phyloP scores from a whole-genome alignment of 2,888 invertebrate species.

The Nezara viridula region DNA sequence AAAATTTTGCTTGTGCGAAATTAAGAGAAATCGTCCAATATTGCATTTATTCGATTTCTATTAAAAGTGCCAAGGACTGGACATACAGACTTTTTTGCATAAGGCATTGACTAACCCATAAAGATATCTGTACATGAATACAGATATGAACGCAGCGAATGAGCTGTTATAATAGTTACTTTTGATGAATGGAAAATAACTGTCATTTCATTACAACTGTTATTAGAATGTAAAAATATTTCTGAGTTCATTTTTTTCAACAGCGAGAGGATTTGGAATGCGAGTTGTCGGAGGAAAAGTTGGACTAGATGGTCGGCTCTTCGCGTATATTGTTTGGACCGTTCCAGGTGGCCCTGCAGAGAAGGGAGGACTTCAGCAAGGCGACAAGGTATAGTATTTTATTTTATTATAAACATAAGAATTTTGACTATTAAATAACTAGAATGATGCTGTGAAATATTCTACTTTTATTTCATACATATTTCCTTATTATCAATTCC shows the following conservation, averaged over 20 bases:
- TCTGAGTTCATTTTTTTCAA: constrained; percentile 64
- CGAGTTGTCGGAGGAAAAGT: constrained; percentile 93
- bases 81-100: no score
- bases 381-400: constrained; percentile 79
- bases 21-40: no score
- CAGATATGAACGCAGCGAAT: not conserved
- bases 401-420: not conserved
- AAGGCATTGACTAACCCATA: no score
- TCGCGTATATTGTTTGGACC: constrained; percentile 93
- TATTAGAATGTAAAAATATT: not conserved
- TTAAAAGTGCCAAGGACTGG: no score
- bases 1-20: no score
- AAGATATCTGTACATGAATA: no score
- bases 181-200: no score
- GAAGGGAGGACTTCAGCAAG: constrained; percentile 88
- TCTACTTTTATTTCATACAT: no score
- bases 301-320: constrained; percentile 86
- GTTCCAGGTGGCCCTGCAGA: constrained; percentile 93
- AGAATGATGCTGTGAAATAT: no score
- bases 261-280: constrained; percentile 94
- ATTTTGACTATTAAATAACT: not conserved
- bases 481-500: no score
- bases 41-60: no score
- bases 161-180: not conserved
- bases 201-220: not conserved